Conservation (phyloP, 2,888 invertebrate genomes). For the Drosophila longiperda region DNA sequence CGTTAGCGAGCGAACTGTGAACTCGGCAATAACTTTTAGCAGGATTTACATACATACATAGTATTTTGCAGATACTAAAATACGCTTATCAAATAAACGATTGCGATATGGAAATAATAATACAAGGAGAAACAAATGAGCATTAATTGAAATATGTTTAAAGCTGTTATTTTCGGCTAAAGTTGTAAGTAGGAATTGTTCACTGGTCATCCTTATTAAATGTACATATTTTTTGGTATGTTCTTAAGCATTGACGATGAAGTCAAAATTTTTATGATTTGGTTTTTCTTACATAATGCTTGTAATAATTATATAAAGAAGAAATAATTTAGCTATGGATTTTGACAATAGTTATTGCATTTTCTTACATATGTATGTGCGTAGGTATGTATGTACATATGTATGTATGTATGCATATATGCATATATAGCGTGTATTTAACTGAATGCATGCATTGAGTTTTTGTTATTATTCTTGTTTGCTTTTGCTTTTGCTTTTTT, state of each 20-base stretch:
- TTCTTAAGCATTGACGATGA: constrained; percentile 8
- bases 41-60: constrained; percentile 21
- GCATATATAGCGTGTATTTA: constrained; percentile 14
- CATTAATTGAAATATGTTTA: constrained; percentile 3
- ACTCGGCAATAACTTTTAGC: constrained; percentile 27
- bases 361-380: constrained; percentile 22
- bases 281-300: not conserved
- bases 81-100: constrained; percentile 1
- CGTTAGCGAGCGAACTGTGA: constrained; percentile 44
- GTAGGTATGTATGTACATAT: constrained; percentile 14
- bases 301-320: constrained; percentile 5
- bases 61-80: constrained; percentile 6
- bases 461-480: not conserved
- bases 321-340: constrained; percentile 36
- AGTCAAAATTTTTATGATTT: not conserved
- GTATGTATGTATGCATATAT: constrained; percentile 24
- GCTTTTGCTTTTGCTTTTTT: not conserved
- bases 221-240: constrained; percentile 1
- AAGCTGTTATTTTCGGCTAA: constrained; percentile 2
- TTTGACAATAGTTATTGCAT: constrained; percentile 39
- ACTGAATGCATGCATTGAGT: constrained; percentile 14
- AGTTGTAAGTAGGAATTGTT: constrained; percentile 3
- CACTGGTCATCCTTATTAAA: constrained; percentile 11
- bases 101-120: not conserved
- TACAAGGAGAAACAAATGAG: not conserved